These are phyloP conservation scores for Emydoidea blandingii DNA, from an alignment of 2,797 vertebrate genomes.

Conservation along the genomic window DNA sequence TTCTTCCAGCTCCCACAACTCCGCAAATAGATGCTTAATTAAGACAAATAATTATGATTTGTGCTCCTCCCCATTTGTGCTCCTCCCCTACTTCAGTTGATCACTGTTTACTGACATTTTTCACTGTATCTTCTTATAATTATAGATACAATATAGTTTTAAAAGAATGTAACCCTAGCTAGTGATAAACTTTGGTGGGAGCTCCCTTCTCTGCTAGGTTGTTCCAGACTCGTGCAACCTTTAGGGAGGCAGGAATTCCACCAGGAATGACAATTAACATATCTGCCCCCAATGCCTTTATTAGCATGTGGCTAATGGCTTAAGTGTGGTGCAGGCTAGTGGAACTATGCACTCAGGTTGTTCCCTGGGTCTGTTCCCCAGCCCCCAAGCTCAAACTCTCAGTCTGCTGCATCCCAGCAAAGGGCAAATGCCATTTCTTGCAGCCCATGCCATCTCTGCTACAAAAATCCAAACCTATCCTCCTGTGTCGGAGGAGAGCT, in stretches of 20 bases:
- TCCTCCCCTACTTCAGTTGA: background rate
- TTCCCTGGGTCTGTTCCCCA: background rate
- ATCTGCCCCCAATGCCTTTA: background rate
- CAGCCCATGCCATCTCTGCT: too few relatives aligned
- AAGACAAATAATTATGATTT: background rate
- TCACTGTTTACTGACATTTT: background rate
- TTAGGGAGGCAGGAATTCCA: background rate
- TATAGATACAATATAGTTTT: background rate
- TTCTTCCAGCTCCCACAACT: background rate
- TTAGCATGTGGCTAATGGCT: background rate
- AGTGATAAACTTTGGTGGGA: background rate
- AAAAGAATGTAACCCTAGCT: background rate
- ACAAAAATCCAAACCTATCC: too few relatives aligned
- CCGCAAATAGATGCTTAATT: background rate
- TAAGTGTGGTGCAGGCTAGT: background rate
- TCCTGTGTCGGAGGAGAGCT: background rate
- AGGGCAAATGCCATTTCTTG: too few relatives aligned
- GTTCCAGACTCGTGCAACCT: background rate
- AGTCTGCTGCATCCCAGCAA: background rate
- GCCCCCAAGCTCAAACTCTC: background rate
- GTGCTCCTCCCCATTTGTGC: background rate
- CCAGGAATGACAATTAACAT: background rate
- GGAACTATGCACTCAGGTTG: too few relatives aligned
- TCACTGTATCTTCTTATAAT: too few relatives aligned
- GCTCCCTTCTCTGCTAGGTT: background rate